Base-by-base conservation (phyloP, 2,113 vertebrate genomes). In the Excalfactoria chinensis region DNA sequence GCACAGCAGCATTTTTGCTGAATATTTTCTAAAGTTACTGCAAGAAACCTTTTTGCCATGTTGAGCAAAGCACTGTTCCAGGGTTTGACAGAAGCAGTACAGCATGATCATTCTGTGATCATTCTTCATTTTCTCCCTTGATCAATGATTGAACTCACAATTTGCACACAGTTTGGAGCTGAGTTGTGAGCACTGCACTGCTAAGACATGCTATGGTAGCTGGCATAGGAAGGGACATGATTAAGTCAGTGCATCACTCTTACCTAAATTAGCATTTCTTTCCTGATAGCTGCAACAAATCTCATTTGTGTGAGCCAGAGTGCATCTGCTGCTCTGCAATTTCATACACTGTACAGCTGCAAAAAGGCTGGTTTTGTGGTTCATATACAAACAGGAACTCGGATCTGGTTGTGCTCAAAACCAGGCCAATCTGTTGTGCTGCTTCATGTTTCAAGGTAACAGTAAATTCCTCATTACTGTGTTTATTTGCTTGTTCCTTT, bases 1-100 rank as follows among this genome's bases (percentile, higher is more conserved):
- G 34, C 83, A 68, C 91, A 85, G 82, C 79, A 92, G 56, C 71
- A 90, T 76, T 95, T 60, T 94, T 81, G 41, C 91, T 91, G 95
- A 95, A 95, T 28, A 66, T 22, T 88, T 53, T 81, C 53, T 46
- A 91, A 86, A 91, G 71, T 80, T 78, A 83, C 78, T 91, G 34
- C 89, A 91, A 90, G 46, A 95, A 89, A 94, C 22, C 60, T 83
- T 93, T 90, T 79, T 87, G 84, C 81, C 84, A 48, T 6, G n/a
- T 67, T 86, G 70, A 96, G 55, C 77, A 72, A 79, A 92, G 84
- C 53, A 49, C 32, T 46, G 9, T 68, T 81, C 34, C 21, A 4
- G 4, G 32, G 71, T 73, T 43, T 77, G 41, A 81, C 58, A 88
- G 48, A 81, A 84, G 69, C 79, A 77, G 12, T 34, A n/a, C 56